Base-by-base conservation (phyloP, 53 echinoderm and acorn worm genomes). In the Arbacia lixula region DNA sequence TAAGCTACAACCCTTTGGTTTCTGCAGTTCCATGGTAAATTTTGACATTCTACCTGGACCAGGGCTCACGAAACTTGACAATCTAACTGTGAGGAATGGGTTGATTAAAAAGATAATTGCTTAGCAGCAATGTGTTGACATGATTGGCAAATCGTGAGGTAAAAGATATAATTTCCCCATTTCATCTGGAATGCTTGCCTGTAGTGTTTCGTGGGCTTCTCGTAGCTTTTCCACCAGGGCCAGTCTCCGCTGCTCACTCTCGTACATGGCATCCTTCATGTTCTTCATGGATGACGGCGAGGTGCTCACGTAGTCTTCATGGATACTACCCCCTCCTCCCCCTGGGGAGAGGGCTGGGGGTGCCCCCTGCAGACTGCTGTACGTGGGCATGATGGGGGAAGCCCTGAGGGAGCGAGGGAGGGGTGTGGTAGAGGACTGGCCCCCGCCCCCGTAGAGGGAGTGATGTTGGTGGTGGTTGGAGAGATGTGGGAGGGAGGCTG, bases 231-330 rank as follows among this genome's bases (percentile, higher is more conserved):
- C 99, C 50, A 99, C 95, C 58, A 99, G 58, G 0, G 90, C 87
- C 68, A 99, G 83, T 19, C 99, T 57, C 37, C 99, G 73, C 68
- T 99, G 94, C 71, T 99, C 99, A 69, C 99, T 99, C 90, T 99
- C 99, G 43, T 95, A 94, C 94, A 99, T 92, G n/a, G 94, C 94
- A 89, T 99, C 99, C 40, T 95, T 87, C 53, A 99, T 88, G 61
- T 87, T 92, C 69, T 92, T 95, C 5, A 91, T 55, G 2, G 92
- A 81, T 11, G 82, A 63, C 37, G 82, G 82, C 19, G 82, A 87
- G 9, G 82, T 63, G 29, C 32, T 50, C 63, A 36, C 42, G 30
- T 27, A 31, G 19, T 81, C 81, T 12, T 39, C 81, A 31, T 3
- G 6, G 29, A 6, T 32, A 3, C 64, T n/a, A 24, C 62, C 82